These are phyloP conservation scores for Acleris laterana DNA, from an alignment of 2,888 invertebrate species.

Conservation along the genomic window DNA sequence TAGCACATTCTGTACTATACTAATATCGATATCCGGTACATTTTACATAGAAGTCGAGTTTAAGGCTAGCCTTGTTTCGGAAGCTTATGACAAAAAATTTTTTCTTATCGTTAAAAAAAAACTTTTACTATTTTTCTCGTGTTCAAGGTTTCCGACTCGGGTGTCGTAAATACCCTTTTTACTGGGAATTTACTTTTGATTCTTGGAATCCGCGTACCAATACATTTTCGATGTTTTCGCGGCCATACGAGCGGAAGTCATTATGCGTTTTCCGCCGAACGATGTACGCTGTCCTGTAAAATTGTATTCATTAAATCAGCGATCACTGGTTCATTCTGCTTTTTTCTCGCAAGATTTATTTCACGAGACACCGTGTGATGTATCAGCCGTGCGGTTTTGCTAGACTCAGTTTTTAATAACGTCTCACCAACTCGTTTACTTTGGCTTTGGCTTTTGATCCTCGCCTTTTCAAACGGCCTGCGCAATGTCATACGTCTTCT, in stretches of 20 bases:
- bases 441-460: slow-evolving; percentile 43
- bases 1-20: background rate
- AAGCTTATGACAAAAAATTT: background rate
- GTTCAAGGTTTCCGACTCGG: slow-evolving; percentile 9
- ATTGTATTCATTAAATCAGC: slow-evolving; percentile 79
- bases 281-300: slow-evolving; percentile 71
- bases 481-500: slow-evolving; percentile 57
- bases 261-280: slow-evolving; percentile 80
- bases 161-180: slow-evolving; percentile 25
- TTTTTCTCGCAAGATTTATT: slow-evolving; percentile 52
- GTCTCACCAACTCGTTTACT: slow-evolving; percentile 38
- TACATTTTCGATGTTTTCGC: slow-evolving; percentile 75
- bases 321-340: slow-evolving; percentile 58
- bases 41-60: too few species aligned
- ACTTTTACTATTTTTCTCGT: slow-evolving; percentile 5
- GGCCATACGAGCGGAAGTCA: slow-evolving; percentile 75
- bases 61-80: too few species aligned
- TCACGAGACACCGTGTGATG: slow-evolving; percentile 16
- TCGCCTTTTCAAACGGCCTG: slow-evolving; percentile 43
- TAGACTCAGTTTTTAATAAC: slow-evolving; percentile 44
- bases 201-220: slow-evolving; percentile 44
- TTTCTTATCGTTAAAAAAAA: background rate
- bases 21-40: too few species aligned
- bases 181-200: slow-evolving; percentile 13
- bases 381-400: slow-evolving; percentile 42